Base-by-base conservation (phyloP, 2,797 vertebrate species). In the Natrix natrix region DNA sequence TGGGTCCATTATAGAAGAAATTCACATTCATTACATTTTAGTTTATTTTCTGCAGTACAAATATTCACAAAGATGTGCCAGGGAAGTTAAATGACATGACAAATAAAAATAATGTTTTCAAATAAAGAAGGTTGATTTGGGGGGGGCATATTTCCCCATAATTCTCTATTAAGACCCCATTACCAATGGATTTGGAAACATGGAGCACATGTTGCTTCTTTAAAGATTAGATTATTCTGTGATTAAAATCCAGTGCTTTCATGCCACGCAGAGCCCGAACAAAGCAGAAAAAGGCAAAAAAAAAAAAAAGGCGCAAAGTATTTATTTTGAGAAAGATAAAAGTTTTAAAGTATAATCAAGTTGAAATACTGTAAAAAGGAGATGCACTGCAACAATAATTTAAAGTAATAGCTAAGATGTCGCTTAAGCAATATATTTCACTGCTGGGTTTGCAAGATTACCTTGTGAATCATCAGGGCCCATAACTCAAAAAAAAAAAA, bases 391-490 rank as follows among this genome's bases (percentile, higher is more conserved):
- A 97, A 95, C 93, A 96, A 97, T 98, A 97, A 97, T 97, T 98
- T 97, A 97, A 95, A 93, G 86, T 97, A 98, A 98, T 97, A 97
- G 97, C 97, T 96, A 95, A 95, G 87, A 96, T 97, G 96, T 97
- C 97, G 97, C 97, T 98, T 97, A 97, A 97, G 96, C 95, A 97
- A 97, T 97, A 93, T 97, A 97, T 97, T 97, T 97, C 95, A 94
- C 94, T 96, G 97, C 96, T 97, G 96, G 96, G 96, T 97, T 96
- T 97, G 96, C 97, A 97, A 97, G 96, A 98, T 98, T 98, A 97
- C 96, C 94, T 97, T 97, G 94, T 98, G 97, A 98, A 97, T 97
- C 96, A 97, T 97, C 88, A 95, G 69, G 95, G 96, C 78, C 92
- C 92, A 95, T 97, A 97, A 97, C 69, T 97, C 95, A 97, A 94